Percentiles rank a stretch among this genome's conserved stretches.
Evolutionary conservation across 2,888 invertebrate genomes (phyloP).

Genomic region (Sarcophaga variegata): DNA sequence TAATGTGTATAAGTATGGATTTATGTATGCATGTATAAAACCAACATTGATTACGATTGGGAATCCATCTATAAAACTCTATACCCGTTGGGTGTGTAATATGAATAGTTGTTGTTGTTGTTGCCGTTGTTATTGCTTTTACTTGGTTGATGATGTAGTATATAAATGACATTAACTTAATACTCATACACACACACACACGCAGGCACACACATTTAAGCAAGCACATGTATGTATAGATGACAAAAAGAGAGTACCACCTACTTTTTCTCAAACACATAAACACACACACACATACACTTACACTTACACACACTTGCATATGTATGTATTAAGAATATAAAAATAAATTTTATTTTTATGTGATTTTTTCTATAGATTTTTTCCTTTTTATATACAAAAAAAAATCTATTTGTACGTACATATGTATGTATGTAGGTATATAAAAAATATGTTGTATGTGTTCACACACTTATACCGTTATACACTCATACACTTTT

Average conservation of each 20-base stretch:
- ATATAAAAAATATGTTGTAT: neutral
- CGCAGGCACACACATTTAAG: too few relatives aligned
- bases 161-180: constrained; percentile 69
- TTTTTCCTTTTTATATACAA: constrained; percentile 47
- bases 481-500: neutral
- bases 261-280: constrained; percentile 56
- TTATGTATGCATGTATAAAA: constrained; percentile 49
- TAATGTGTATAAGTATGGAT: constrained; percentile 6
- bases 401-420: too few relatives aligned
- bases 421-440: too few relatives aligned
- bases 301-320: neutral
- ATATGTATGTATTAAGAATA: constrained; percentile 23
- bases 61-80: constrained; percentile 79
- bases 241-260: constrained; percentile 67
- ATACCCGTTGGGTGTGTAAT: constrained; percentile 70
- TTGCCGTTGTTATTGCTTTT: constrained; percentile 15
- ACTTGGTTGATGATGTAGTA: constrained; percentile 21
- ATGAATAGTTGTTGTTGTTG: constrained; percentile 47
- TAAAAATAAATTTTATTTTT: constrained; percentile 43
- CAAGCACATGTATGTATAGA: neutral
- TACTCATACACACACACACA: constrained; percentile 26
- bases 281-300: neutral
- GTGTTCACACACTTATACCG: neutral
- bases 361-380: constrained; percentile 66
- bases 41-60: constrained; percentile 82